phyloP scores from a whole-genome alignment of 2,888 invertebrate genomes.

The Catocala fraxini region DNA sequence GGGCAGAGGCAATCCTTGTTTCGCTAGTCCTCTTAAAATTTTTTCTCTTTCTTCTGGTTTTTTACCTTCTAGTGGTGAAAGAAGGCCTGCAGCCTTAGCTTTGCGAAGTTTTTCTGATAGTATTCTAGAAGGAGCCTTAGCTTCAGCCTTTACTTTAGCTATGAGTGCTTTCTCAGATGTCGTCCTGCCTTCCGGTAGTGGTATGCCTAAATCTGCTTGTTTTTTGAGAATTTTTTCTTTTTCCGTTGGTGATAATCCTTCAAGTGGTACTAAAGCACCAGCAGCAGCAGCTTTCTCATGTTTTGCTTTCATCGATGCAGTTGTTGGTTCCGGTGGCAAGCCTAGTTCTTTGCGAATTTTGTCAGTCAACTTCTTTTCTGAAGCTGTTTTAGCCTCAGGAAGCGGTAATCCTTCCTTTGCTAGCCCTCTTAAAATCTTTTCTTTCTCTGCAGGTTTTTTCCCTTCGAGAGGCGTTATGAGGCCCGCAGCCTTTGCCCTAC shows the following conservation, averaged over 20 bases:
- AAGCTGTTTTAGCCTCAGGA: no score
- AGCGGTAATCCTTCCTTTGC: no score
- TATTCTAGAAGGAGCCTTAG: no score
- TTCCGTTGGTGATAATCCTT: no score
- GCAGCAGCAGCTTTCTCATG: no score
- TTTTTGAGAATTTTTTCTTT: not conserved
- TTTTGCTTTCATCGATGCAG: no score
- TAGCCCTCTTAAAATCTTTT: no score
- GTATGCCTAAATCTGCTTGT: not conserved
- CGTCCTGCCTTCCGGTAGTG: constrained; percentile 1
- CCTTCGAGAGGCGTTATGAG: constrained; percentile 27
- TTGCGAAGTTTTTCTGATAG: constrained; percentile 5
- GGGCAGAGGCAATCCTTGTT: constrained; percentile 26
- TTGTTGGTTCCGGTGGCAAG: no score
- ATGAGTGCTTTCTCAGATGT: constrained; percentile 8
- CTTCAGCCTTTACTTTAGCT: constrained; percentile 15
- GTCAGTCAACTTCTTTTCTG: no score
- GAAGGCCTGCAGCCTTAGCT: constrained; percentile 21
- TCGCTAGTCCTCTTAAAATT: constrained; percentile 27
- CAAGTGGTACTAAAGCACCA: no score
- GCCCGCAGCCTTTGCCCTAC: constrained; percentile 21
- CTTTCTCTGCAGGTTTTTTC: constrained; percentile 9
- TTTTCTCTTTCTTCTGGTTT: constrained; percentile 22
- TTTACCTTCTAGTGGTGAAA: constrained; percentile 33
- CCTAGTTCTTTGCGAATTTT: no score